These are phyloP conservation scores for Xiphophorus hellerii DNA, from an alignment of 2,113 vertebrate species.

Conservation along the genomic window DNA sequence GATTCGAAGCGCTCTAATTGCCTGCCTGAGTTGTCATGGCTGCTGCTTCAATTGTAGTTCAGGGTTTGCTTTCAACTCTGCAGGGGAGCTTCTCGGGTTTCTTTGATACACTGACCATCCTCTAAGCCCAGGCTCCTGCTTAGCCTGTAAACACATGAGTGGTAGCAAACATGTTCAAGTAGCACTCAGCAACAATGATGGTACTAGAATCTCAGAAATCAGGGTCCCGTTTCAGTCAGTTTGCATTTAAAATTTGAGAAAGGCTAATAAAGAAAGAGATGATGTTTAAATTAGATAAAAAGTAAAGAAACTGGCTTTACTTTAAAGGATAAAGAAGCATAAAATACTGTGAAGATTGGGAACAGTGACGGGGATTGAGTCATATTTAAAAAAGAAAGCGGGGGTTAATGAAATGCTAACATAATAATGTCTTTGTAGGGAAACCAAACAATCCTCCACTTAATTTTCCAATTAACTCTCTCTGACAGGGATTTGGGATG, in stretches of 20 bases:
- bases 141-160: not conserved
- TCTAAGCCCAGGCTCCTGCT: not conserved
- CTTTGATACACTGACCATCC: not conserved
- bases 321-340: constrained; percentile 28
- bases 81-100: not conserved
- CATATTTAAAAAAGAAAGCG: constrained; percentile 24
- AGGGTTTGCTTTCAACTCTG: not conserved
- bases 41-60: not conserved
- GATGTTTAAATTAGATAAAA: constrained; percentile 7
- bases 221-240: not conserved
- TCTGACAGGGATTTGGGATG: constrained; percentile 27
- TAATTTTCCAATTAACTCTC: constrained; percentile 60
- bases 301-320: constrained; percentile 17
- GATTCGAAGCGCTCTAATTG: not conserved
- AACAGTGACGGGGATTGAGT: constrained; percentile 16
- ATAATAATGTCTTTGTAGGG: constrained; percentile 37
- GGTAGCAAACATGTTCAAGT: not conserved
- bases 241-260: not conserved
- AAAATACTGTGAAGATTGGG: constrained; percentile 42
- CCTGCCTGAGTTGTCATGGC: constrained; percentile 5
- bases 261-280: constrained; percentile 23
- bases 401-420: constrained; percentile 45
- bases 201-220: not conserved
- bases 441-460: constrained; percentile 47
- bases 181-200: not conserved